Base-by-base conservation (phyloP, 1,140 invertebrate species). In the Drosophila orena region DNA sequence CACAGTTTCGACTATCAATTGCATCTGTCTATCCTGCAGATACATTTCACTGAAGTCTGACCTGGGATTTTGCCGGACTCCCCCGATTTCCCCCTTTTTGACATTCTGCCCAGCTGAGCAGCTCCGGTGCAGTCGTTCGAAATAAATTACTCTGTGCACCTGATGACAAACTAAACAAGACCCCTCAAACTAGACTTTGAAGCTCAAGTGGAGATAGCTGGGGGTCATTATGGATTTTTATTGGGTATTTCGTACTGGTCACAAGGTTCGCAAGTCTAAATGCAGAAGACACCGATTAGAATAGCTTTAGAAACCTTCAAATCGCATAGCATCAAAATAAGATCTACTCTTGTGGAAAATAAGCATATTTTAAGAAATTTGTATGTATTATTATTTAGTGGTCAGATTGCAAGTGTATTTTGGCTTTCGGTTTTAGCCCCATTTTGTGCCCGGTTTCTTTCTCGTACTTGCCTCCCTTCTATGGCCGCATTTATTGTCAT, bases 131-230 rank as follows among this genome's bases (percentile, higher is more conserved):
- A 90, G 57, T 90, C 79, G 79, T 77, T 85, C 68, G 86, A 77
- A 84, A 90, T 89, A 89, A 89, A 89, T 89, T 89, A 84, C 73
- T 89, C 81, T 74, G 71, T 89, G 79, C 84, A 89, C 84, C 84
- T 89, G 84, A 88, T 90, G 85, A 81, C 84, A 81, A 81, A 74
- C 71, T 62, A 68, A 83, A 81, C 50, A 69, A 70, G 66, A 55
- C 35, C 43, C 43, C 69, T 59, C 64, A 17, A 54, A 38, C 57
- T 54, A 56, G 64, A 46, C 49, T 60, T 64, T 4, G 17, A 8
- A 52, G 37, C n/a, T 20, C 5, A 27, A 11, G 57, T 34, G 43
- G 43, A 46, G 14, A 35, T 20, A 6, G 14, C 2, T 15, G 22
- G 30, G 5, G 22, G 20, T 12, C 14, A 47, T 60, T 27, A 30